Base-by-base conservation (phyloP, 2,113 vertebrate genomes). In the Proterorhinus semilunaris region DNA sequence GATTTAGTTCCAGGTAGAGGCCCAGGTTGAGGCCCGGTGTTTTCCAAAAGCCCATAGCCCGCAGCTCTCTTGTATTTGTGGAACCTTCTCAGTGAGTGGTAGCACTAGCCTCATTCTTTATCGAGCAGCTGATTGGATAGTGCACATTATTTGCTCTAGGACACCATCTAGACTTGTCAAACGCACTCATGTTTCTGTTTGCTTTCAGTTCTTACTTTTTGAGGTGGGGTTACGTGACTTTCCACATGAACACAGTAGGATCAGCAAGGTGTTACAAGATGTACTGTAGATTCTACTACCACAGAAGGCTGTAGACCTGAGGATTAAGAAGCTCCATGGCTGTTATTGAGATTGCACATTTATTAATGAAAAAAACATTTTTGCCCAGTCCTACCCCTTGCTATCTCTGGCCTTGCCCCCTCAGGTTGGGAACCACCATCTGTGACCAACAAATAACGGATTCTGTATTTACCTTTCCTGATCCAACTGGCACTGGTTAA, bases 61-160 rank as follows among this genome's bases (percentile, higher is more conserved):
- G 79, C 82, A 86, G 83, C 87, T 78, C 80, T 77, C n/a, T 76
- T 82, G 80, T 88, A 85, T 91, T 90, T 89, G 83, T 89, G 87
- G 86, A 90, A 84, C 83, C 83, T 0, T 87, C 85, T 67, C 83
- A 87, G 84, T 85, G 74, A 86, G 79, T 68, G 80, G 79, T 85
- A 77, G 75, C 71, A 80, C 82, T 80, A 86, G 76, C 74, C 74
- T 71, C 75, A 79, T 78, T 88, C 76, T 87, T 87, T 68, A 79
- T 71, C 79, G 71, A 48, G 76, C 77, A 11, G 68, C 80, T 86
- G 87, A 89, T 84, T 83, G 74, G 80, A 79, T 73, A 0, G 46
- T 78, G 49, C 52, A 9, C 80, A 87, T 85, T 88, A 88, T 90
- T 90, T 87, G 68, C 82, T 82, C 86, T 83, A 75, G 70, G 75